Base-by-base conservation (phyloP, 2,797 vertebrate species). In the Chloroceryle inda region DNA sequence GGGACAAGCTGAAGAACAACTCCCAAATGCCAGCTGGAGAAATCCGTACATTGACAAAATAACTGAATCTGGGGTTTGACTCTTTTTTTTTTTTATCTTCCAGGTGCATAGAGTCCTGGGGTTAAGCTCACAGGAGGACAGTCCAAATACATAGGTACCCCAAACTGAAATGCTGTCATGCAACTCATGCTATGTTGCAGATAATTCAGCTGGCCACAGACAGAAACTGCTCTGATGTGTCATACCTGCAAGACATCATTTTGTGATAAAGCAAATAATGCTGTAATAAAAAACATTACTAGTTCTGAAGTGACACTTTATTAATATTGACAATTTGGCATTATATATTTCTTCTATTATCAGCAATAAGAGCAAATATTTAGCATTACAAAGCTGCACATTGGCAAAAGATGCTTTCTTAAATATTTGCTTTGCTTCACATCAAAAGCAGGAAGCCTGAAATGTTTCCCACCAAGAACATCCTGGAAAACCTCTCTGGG, bases 401-500 rank as follows among this genome's bases (percentile, higher is more conserved):
- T 49, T 91, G 72, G 55, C 45, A 94, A 74, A 96, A 96, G 53
- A 18, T 8, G 2, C 75, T 45, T 77, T 83, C 80, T 88, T 67
- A 82, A 94, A 81, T 66, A 92, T 76, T 90, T 72, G 8, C 81
- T 95, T 95, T 91, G 40, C 79, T 91, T 81, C 33, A 87, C 59
- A 94, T 90, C 56, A 88, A 93, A 96, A 96, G 66, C 84, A 88
- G 88, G 62, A 97, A 96, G 69, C 44, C 50, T 85, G 69, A 82
- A 88, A 82, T 59, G 12, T 81, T 52, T 96, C 91, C 85, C 88
- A 82, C 93, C 84, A 97, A 63, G 72, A 95, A 83, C 71, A 81
- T 87, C 63, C 93, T 93, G 53, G 38, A 92, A 84, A 94, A 67
- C 3, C 58, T 69, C 62, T 58, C 38, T 0, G 35, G 92, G 92